Conservation (phyloP, 2,888 invertebrate genomes). For the Slavum lentiscoides region DNA sequence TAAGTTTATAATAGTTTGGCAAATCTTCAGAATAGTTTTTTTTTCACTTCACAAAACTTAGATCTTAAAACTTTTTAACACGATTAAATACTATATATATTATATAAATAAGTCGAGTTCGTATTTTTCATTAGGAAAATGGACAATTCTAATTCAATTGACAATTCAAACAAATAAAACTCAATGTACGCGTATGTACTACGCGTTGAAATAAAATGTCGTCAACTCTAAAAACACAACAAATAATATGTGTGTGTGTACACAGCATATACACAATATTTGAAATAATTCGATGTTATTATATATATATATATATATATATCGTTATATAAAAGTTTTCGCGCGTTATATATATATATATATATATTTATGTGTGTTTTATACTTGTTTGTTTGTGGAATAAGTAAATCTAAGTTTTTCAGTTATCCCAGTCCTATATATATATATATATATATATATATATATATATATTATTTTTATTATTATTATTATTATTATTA, state of each 20-base stretch:
- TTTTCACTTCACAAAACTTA: background rate
- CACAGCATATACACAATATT: too few relatives aligned
- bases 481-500: background rate
- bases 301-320: background rate
- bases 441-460: too few relatives aligned
- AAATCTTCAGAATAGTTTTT: conserved; percentile 1
- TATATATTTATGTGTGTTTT: background rate
- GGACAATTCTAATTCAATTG: conserved; percentile 22
- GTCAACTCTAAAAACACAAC: background rate
- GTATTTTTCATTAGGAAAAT: conserved; percentile 12
- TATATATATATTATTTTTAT: background rate
- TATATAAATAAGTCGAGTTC: conserved; percentile 3
- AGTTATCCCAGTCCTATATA: background rate
- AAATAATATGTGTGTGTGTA: background rate
- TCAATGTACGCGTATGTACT: background rate
- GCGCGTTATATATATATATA: background rate
- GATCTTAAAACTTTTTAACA: conserved; percentile 20
- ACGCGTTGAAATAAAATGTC: background rate
- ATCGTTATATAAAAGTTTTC: too few relatives aligned
- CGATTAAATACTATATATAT: background rate
- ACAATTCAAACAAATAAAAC: conserved; percentile 20
- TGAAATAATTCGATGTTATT: too few relatives aligned
- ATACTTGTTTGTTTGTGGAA: too few relatives aligned
- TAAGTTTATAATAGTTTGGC: background rate
- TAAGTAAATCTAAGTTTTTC: background rate